phyloP scores from a whole-genome alignment of 2,797 vertebrate species.

The Poecile montanus region DNA sequence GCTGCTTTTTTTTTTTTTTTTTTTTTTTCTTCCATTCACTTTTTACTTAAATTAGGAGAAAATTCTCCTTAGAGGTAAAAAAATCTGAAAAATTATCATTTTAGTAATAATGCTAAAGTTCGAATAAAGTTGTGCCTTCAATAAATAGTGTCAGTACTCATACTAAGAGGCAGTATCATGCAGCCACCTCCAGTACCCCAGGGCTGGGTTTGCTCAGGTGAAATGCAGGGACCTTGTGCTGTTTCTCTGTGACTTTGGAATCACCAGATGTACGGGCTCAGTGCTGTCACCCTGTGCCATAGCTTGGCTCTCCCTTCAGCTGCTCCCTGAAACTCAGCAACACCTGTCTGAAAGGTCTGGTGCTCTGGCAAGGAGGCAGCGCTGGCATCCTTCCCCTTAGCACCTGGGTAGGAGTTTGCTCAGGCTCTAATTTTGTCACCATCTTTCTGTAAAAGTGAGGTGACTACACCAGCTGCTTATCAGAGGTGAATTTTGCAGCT shows the following conservation, averaged over 20 bases:
- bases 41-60: background rate
- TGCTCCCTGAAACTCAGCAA: background rate
- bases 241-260: background rate
- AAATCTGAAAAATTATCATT: background rate
- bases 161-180: background rate
- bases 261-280: fast-evolving
- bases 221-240: background rate
- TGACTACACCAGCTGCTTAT: background rate
- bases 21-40: background rate
- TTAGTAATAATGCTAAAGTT: background rate
- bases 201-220: background rate
- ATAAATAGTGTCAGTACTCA: background rate
- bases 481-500: background rate
- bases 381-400: background rate
- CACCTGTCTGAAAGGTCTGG: background rate
- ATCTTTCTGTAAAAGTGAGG: background rate
- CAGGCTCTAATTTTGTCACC: background rate
- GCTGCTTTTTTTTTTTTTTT: background rate
- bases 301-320: fast-evolving
- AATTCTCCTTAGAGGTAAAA: background rate
- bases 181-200: background rate
- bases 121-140: background rate
- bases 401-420: background rate
- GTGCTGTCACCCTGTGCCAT: fast-evolving
- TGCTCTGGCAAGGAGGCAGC: background rate